Percentiles rank a stretch among this genome's conserved stretches.
Conservation (phyloP, 2,888 invertebrate genomes). For the Hipparchia semele region DNA sequence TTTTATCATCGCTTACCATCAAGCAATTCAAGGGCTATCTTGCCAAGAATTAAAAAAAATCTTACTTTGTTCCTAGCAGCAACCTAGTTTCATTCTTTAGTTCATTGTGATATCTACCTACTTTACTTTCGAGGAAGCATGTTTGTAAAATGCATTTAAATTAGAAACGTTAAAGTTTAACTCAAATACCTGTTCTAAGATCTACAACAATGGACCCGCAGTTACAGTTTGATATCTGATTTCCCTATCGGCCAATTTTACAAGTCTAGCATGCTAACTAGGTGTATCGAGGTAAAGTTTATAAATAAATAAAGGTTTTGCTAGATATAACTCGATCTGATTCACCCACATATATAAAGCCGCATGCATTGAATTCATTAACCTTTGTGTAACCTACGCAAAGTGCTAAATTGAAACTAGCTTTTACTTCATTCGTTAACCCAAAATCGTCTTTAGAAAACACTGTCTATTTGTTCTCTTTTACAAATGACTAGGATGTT, state of each 20-base stretch:
- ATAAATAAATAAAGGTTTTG: neutral
- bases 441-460: conserved; percentile 9
- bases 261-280: conserved; percentile 12
- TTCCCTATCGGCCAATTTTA: conserved; percentile 2
- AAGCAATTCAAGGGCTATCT: no score
- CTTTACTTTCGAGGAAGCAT: neutral
- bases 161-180: neutral
- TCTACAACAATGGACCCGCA: neutral
- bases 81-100: neutral
- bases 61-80: neutral
- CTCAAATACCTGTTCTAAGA: neutral
- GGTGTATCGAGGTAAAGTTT: conserved; percentile 5
- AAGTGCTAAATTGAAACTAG: neutral
- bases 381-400: conserved; percentile 1
- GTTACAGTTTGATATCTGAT: conserved; percentile 4
- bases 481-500: neutral
- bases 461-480: neutral
- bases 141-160: neutral
- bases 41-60: no score
- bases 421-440: conserved; percentile 7
- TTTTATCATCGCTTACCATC: no score
- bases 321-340: neutral
- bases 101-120: neutral
- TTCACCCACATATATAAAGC: conserved; percentile 1
- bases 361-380: neutral